Evolutionary conservation across 2,888 invertebrate genomes (phyloP), one percentile per base, ranked within the genome.

Genomic region (Rosalia funebris): DNA sequence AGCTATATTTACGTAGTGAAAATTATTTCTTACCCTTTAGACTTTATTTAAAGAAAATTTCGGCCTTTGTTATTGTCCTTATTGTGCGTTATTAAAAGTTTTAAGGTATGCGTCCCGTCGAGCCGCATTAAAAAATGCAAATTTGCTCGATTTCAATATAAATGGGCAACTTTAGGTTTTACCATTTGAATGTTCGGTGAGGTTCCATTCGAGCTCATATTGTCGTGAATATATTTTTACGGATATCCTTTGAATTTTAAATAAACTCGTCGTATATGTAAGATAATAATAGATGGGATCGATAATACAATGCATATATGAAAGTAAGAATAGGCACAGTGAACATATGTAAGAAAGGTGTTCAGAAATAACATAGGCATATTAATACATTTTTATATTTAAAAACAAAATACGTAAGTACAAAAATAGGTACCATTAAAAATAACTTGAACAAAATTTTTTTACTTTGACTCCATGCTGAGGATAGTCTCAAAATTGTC

Each of bases 51-150:
- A 37, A 36, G 19, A 19, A 48, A 48, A 36, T 19, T 36, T 25
- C 47, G 14, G 36, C 15, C n/a, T 25, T 46, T 47, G 32, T 47
- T 47, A 47, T 36, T 47, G 47, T 31, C 11, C 11, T n/a, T 34
- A 47, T 17, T 34, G 47, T 31, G 34, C 31, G 31, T 47, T 47
- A 47, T 34, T 47, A 47, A 47, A 47, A 47, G 47, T 47, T 47
- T 47, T 47, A 32, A 15, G 34, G 47, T 34, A 9, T 14, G 47
- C 34, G 10, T 36, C 17, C 17, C 34, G 34, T 16, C n/a, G 47
- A 47, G 17, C 11, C 17, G 47, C 34, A n/a, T 34, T 47, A 47
- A 47, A 47, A 47, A 47, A 47, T 47, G 47, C 34, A 47, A 47
- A 47, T 47, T 12, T 17, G 34, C 34, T 16, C 47, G 11, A 47